phyloP scores from a whole-genome alignment of 2,113 vertebrate species.

The Hypomesus transpacificus region DNA sequence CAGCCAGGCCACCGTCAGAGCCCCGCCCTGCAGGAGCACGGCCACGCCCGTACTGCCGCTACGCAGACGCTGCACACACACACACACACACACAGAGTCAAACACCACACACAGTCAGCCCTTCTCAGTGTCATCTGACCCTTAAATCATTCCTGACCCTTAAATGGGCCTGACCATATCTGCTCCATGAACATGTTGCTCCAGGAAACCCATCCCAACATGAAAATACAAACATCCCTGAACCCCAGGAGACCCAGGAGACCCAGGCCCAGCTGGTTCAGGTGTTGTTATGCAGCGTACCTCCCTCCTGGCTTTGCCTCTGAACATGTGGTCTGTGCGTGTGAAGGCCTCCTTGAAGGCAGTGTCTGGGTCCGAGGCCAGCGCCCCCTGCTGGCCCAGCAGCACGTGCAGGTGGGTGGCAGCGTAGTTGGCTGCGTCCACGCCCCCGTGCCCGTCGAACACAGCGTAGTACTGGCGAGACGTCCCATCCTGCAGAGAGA shows the following conservation, averaged over 20 bases:
- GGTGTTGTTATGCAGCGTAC: conserved; percentile 61
- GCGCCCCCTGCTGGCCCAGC: conserved; percentile 70
- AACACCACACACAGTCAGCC: background rate
- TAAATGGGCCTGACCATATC: no score
- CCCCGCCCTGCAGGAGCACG: conserved; percentile 71
- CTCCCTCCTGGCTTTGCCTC: conserved; percentile 84
- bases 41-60: conserved; percentile 88
- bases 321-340: conserved; percentile 86
- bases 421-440: conserved; percentile 84
- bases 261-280: background rate
- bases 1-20: conserved; percentile 85
- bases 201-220: background rate
- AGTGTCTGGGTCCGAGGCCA: conserved; percentile 66
- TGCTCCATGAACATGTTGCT: background rate
- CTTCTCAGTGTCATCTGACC: background rate
- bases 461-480: conserved; percentile 85
- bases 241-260: no score
- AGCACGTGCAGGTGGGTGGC: conserved; percentile 83
- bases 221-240: no score
- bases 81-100: conserved; percentile 14
- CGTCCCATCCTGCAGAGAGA: conserved; percentile 71
- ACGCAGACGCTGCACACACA: conserved; percentile 77
- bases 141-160: no score
- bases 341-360: conserved; percentile 82
- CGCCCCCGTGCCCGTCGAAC: conserved; percentile 91